These are phyloP conservation scores for Corbicula japonica DNA, from an alignment of 2,888 invertebrate species.

Conservation along the genomic window DNA sequence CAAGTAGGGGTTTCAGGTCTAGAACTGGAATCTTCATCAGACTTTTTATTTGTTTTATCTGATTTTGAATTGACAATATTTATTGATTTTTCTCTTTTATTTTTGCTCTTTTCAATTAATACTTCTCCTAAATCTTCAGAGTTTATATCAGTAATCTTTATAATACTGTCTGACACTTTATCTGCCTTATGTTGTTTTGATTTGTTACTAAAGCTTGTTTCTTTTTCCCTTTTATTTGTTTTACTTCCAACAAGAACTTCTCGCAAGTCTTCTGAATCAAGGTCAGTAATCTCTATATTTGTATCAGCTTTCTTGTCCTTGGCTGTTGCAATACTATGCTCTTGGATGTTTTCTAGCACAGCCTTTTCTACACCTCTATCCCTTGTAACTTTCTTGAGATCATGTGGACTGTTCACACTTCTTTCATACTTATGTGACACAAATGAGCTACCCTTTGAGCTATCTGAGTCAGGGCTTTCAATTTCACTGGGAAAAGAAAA, in stretches of 20 bases:
- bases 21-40: constrained; percentile 53
- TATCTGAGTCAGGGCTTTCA: constrained; percentile 61
- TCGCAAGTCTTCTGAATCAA: no score
- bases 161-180: constrained; percentile 23
- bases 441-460: constrained; percentile 24
- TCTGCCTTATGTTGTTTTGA: constrained; percentile 10
- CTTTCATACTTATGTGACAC: not conserved
- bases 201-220: no score
- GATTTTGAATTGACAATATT: not conserved
- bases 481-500: constrained; percentile 55
- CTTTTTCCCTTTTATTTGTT: no score
- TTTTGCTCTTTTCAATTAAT: constrained; percentile 5
- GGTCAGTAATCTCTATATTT: no score
- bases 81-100: not conserved
- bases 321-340: no score
- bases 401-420: not conserved
- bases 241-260: no score
- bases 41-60: constrained; percentile 12
- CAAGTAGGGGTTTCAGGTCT: constrained; percentile 80
- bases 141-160: constrained; percentile 42
- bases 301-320: no score
- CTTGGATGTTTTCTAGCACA: constrained; percentile 29
- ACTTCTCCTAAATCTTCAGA: constrained; percentile 30
- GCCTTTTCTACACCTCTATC: no score
- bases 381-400: constrained; percentile 13